Percentiles rank a stretch among this genome's conserved stretches.
phyloP scores from a whole-genome alignment of 2,797 vertebrate genomes.

The Acipenser transmontanus region DNA sequence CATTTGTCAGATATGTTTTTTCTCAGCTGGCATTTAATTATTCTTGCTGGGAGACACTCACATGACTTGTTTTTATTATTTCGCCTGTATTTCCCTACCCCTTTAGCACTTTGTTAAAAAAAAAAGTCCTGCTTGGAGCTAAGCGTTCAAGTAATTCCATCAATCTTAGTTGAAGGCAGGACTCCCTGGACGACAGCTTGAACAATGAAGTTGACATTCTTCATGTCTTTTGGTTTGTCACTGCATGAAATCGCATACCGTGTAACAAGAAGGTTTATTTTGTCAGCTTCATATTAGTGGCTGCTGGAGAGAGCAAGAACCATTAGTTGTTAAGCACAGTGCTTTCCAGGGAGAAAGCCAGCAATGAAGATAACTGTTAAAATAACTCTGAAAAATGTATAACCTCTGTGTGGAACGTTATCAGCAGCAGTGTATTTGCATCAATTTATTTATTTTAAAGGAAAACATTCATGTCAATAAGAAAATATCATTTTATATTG shows the following conservation, averaged over 20 bases:
- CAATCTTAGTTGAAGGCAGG: conserved; percentile 13
- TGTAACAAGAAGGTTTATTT: conserved; percentile 13
- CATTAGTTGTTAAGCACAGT: too few relatives aligned
- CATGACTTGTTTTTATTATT: conserved; percentile 27
- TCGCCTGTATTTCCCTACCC: conserved; percentile 28
- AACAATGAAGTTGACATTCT: conserved; percentile 13
- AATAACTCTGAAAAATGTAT: too few relatives aligned
- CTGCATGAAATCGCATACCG: conserved; percentile 25
- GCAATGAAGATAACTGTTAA: too few relatives aligned
- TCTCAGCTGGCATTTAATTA: conserved; percentile 5
- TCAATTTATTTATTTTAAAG: too few relatives aligned
- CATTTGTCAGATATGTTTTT: conserved; percentile 21
- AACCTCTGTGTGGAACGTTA: too few relatives aligned
- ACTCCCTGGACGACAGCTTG: conserved; percentile 3
- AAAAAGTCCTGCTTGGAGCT: conserved; percentile 21
- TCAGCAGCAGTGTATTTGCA: too few relatives aligned
- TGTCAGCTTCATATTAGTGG: neutral
- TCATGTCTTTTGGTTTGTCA: conserved; percentile 21
- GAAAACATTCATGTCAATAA: too few relatives aligned
- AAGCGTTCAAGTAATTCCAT: conserved; percentile 24
- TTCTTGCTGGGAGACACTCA: too few relatives aligned
- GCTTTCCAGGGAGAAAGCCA: too few relatives aligned
- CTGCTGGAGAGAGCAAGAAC: neutral
- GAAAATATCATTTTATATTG: too few relatives aligned
- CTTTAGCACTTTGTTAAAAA: conserved; percentile 28